Evolutionary conservation across 1,140 invertebrate genomes (phyloP).

Genomic region (Drosophila pseudoobscura): DNA sequence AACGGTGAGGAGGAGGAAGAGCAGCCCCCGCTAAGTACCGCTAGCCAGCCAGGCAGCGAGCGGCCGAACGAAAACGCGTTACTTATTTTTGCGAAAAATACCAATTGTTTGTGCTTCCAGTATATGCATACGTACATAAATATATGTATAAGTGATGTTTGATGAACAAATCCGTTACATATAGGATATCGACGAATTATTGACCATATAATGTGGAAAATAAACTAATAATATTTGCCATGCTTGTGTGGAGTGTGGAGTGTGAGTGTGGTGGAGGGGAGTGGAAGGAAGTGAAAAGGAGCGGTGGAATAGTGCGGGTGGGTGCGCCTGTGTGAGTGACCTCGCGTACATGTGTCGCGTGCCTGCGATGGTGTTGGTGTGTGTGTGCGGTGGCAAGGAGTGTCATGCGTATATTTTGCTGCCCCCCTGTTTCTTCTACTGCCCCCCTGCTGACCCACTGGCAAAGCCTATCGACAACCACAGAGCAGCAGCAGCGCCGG

Average conservation of each 20-base stretch:
- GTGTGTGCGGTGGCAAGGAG: constrained; percentile 71
- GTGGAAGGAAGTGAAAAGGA: constrained; percentile 7
- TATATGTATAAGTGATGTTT: constrained; percentile 18
- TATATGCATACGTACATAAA: constrained; percentile 19
- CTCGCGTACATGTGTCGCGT: constrained; percentile 74
- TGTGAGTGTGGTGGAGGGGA: constrained; percentile 1
- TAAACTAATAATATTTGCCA: constrained; percentile 72
- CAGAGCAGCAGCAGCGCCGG: constrained; percentile 28
- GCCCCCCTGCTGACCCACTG: constrained; percentile 12
- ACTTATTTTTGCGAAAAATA: constrained; percentile 57
- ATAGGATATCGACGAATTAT: constrained; percentile 33
- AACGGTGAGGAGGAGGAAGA: constrained; percentile 59
- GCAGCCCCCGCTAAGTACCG: constrained; percentile 10
- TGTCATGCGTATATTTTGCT: constrained; percentile 78
- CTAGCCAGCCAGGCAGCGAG: constrained; percentile 19
- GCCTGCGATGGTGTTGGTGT: constrained; percentile 44
- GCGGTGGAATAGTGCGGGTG: constrained; percentile 27
- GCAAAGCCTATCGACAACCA: constrained; percentile 46
- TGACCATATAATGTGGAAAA: constrained; percentile 60
- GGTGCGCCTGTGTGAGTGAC: constrained; percentile 68
- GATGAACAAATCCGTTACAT: constrained; percentile 32
- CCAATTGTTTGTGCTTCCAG: constrained; percentile 42
- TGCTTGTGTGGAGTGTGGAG: constrained; percentile 10
- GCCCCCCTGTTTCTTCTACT: constrained; percentile 14
- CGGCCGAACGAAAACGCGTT: constrained; percentile 51